Percentiles rank a stretch among this genome's conserved stretches.
These are phyloP conservation scores for Oryctolagus cuniculus DNA, from an alignment of 2,113 vertebrate species.

Conservation along the genomic window mOryCun1.1 NC_091452.1:23292501-23293000, in stretches of 20 bases:
- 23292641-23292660: not conserved
- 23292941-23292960: not conserved
- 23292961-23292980: not conserved
- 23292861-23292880: not conserved
- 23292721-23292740: not conserved
- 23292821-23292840: constrained; percentile 12
- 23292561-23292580: not conserved
- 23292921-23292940: not conserved
- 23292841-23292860: not conserved
- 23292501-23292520: not conserved
- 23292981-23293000: not conserved
- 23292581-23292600: not conserved
- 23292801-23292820: not conserved
- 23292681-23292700: constrained; percentile 21
- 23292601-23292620: not conserved
- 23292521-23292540: not conserved
- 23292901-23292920: constrained; percentile 25
- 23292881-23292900: constrained; percentile 20
- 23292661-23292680: constrained; percentile 11
- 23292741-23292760: constrained; percentile 58
- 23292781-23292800: constrained; percentile 8
- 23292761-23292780: constrained; percentile 44
- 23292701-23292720: constrained; percentile 22
- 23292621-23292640: not conserved
- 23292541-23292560: not conserved